A percentile compares a stretch with the other conserved stretches of the same genome.
Evolutionary conservation across 2,113 vertebrate species (phyloP).

Genomic region (Dromas ardeola): DNA sequence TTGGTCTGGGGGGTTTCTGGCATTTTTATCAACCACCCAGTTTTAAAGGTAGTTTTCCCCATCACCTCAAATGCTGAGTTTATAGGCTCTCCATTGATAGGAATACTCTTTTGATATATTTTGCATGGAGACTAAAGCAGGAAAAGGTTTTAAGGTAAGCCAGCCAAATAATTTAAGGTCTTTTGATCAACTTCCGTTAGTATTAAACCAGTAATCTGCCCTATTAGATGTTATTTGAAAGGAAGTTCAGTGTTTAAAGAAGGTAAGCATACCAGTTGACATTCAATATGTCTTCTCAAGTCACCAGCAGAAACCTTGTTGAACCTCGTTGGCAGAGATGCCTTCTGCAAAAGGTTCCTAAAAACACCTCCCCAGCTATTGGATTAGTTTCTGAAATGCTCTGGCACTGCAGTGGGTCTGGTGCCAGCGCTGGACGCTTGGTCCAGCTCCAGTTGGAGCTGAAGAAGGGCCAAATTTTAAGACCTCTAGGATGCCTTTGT

Average conservation of each 20-base stretch:
- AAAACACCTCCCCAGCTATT: neutral
- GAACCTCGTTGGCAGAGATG: constrained; percentile 25
- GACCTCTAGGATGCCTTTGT: neutral
- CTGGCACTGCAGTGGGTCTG: neutral
- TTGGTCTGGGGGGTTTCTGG: neutral
- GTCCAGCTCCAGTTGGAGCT: constrained; percentile 25
- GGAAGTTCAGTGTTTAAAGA: constrained; percentile 37
- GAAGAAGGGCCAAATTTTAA: neutral
- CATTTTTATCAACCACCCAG: neutral
- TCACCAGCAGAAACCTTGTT: neutral
- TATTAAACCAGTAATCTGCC: constrained; percentile 12
- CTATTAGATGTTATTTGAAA: constrained; percentile 42
- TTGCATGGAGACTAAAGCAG: constrained; percentile 28
- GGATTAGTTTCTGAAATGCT: constrained; percentile 15
- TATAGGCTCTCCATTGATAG: neutral
- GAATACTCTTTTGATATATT: constrained; percentile 36
- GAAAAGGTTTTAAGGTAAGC: constrained; percentile 17
- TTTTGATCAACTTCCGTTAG: constrained; percentile 65
- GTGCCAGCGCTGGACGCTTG: neutral
- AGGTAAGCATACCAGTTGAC: constrained; percentile 43
- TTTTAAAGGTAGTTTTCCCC: constrained; percentile 13
- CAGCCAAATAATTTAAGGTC: constrained; percentile 21
- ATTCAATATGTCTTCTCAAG: constrained; percentile 22
- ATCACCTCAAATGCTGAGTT: neutral
- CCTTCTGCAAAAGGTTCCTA: constrained; percentile 6